These are phyloP conservation scores for Pristionchus japonicus DNA, from an alignment of 2,888 invertebrate species.

Conservation along the genomic window DNA sequence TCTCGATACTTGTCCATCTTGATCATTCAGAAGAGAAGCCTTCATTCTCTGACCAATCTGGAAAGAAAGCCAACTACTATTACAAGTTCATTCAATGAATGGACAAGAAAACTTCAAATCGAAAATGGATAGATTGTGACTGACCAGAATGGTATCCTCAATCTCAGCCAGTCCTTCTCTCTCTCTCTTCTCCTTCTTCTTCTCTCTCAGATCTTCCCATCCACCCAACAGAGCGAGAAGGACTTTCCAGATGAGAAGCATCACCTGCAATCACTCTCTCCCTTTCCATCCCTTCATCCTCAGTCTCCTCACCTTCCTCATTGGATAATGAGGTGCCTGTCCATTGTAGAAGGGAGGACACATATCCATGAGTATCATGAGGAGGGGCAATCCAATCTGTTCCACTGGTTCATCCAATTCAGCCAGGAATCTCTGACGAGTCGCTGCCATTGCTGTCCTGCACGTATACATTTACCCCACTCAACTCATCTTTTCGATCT, in stretches of 20 bases:
- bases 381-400: constrained; percentile 59
- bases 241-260: constrained; percentile 94
- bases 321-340: constrained; percentile 95
- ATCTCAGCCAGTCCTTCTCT: constrained; percentile 81
- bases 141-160: constrained; percentile 86
- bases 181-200: constrained; percentile 75
- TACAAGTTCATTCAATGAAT: neutral
- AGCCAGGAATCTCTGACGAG: constrained; percentile 44
- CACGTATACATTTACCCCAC: neutral
- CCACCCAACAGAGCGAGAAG: constrained; percentile 90
- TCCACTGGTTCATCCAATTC: constrained; percentile 68
- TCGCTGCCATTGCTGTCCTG: constrained; percentile 35
- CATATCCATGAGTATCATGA: constrained; percentile 90
- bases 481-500: neutral
- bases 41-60: constrained; percentile 23
- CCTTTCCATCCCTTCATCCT: neutral
- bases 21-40: constrained; percentile 40
- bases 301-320: constrained; percentile 86
- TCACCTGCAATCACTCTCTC: constrained; percentile 78
- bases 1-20: constrained; percentile 28
- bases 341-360: constrained; percentile 96
- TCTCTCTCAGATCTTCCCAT: constrained; percentile 85
- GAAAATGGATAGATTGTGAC: too few relatives aligned
- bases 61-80: neutral
- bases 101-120: too few relatives aligned